Conservation (phyloP, 2,888 invertebrate genomes). For the Scaptomyza cyrtandrae region DNA sequence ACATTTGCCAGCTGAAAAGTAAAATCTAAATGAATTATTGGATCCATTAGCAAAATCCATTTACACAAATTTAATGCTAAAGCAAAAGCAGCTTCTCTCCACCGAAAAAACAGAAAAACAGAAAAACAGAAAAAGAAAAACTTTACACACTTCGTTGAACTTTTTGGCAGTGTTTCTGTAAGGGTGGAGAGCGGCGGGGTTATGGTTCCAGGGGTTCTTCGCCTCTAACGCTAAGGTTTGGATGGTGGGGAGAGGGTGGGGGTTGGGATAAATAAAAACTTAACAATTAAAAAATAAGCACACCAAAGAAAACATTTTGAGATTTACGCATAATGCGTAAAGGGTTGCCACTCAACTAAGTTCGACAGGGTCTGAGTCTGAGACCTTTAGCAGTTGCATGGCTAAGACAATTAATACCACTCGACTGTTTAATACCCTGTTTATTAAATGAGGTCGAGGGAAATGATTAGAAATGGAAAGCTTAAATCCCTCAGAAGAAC, state of each 20-base stretch:
- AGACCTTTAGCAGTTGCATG: slow-evolving; percentile 74
- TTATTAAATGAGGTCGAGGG: no score
- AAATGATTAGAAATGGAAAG: no score
- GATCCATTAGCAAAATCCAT: slow-evolving; percentile 84
- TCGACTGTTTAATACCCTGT: slow-evolving; percentile 9
- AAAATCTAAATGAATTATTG: slow-evolving; percentile 84
- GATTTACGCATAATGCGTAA: slow-evolving; percentile 75
- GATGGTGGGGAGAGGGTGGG: no score
- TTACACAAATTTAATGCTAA: slow-evolving; percentile 79
- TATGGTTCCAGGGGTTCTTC: no score
- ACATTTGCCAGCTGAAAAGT: slow-evolving; percentile 74
- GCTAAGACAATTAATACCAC: slow-evolving; percentile 39
- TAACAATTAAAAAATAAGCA: slow-evolving; percentile 80
- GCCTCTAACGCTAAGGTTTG: no score
- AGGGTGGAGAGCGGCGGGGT: slow-evolving; percentile 10
- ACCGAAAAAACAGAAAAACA: slow-evolving; percentile 31
- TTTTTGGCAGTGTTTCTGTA: slow-evolving; percentile 55
- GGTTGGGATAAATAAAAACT: slow-evolving; percentile 74
- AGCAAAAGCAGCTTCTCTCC: slow-evolving; percentile 68
- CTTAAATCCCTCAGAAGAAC: no score
- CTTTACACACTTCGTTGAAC: slow-evolving; percentile 82
- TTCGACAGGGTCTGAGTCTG: slow-evolving; percentile 31
- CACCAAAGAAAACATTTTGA: slow-evolving; percentile 74
- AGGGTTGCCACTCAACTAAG: slow-evolving; percentile 62
- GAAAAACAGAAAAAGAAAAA: slow-evolving; percentile 55